These are phyloP conservation scores for Andrena praecox DNA, from an alignment of 2,888 invertebrate genomes.

Conservation along the genomic window DNA sequence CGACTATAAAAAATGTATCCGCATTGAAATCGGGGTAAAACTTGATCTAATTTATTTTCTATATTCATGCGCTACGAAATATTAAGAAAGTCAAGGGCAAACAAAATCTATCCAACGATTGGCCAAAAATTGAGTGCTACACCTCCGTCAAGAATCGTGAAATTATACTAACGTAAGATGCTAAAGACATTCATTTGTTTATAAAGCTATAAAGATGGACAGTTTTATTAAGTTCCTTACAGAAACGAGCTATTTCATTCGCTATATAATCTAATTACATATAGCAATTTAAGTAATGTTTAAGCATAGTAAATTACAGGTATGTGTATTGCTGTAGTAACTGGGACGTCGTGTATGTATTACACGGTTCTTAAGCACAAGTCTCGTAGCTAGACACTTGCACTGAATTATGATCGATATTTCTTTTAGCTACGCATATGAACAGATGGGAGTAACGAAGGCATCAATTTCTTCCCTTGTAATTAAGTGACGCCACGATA, in stretches of 20 bases:
- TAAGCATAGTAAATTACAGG: slow-evolving; percentile 45
- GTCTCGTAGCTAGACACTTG: slow-evolving; percentile 44
- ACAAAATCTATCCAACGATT: too few species aligned
- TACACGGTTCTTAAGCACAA: slow-evolving; percentile 63
- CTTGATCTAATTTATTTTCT: neutral
- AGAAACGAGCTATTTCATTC: neutral
- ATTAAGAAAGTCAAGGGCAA: neutral
- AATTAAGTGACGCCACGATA: neutral
- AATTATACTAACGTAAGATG: slow-evolving; percentile 9
- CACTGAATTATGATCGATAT: slow-evolving; percentile 26
- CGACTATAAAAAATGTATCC: neutral
- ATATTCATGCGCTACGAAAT: neutral
- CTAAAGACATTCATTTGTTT: slow-evolving; percentile 15
- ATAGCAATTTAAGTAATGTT: slow-evolving; percentile 44
- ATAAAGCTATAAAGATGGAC: slow-evolving; percentile 8
- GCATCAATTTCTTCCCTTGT: neutral
- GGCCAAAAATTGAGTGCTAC: slow-evolving; percentile 3
- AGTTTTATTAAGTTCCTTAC: slow-evolving; percentile 1
- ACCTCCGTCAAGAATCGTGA: slow-evolving; percentile 10
- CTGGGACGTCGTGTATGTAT: slow-evolving; percentile 25
- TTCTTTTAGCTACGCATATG: neutral
- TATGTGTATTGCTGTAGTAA: slow-evolving; percentile 66
- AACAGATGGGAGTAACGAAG: slow-evolving; percentile 1
- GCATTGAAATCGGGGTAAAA: neutral
- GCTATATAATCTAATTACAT: slow-evolving; percentile 8